Percentiles rank a stretch among this genome's conserved stretches.
Evolutionary conservation across 2,797 vertebrate species (phyloP).

Genomic region (Uromys caudimaculatus): DNA sequence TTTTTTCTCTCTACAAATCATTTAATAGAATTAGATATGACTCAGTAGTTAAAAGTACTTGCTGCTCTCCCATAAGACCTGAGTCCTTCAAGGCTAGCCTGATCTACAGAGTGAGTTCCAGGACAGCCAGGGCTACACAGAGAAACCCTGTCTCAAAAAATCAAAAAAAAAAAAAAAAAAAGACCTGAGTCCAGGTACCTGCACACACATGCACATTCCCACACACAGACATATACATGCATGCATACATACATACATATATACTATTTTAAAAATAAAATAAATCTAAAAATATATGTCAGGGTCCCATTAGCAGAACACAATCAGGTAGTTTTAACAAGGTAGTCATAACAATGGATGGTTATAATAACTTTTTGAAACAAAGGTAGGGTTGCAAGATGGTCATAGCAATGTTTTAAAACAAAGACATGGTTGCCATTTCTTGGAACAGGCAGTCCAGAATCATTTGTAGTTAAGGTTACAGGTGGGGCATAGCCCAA

Average conservation of each 20-base stretch:
- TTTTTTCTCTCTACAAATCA: background rate
- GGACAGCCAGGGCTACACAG: no score
- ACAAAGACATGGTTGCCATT: background rate
- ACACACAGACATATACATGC: background rate
- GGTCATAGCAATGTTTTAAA: background rate
- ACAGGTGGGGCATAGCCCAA: background rate
- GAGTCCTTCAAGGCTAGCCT: no score
- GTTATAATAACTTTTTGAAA: background rate
- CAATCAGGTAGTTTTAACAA: background rate
- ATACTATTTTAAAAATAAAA: background rate
- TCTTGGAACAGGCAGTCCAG: background rate
- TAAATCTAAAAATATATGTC: background rate
- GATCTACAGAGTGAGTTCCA: no score
- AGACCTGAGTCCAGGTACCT: background rate
- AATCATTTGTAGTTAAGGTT: background rate
- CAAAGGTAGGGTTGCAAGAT: background rate
- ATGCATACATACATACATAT: background rate
- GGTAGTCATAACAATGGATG: background rate
- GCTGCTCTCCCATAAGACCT: background rate
- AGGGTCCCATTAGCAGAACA: background rate
- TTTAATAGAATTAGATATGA: background rate
- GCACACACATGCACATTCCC: background rate
- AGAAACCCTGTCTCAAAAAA: no score
- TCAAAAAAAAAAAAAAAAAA: no score
- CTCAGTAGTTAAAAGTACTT: background rate